Base-by-base conservation (phyloP, 2,113 vertebrate species). In the Regulus satrapa region DNA sequence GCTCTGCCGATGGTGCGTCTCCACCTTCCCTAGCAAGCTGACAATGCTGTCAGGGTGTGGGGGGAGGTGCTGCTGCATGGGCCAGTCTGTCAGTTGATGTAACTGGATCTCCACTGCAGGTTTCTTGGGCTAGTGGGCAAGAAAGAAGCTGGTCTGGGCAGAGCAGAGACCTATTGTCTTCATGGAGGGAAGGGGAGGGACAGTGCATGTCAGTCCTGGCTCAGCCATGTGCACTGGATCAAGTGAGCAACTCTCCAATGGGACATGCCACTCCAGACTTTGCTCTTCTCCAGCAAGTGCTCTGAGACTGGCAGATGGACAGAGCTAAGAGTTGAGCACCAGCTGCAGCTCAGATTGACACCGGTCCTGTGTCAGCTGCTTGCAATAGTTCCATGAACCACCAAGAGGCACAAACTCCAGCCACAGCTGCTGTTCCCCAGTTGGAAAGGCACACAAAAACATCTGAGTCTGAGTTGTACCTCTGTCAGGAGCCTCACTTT, bases 51-150 rank as follows among this genome's bases (percentile, higher is more conserved):
- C 56, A 31, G 91, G 94, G 18, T 82, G 13, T 0, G n/a, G 79
- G 4, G 97, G 97, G 77, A 97, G 88, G 15, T 0, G 51, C 17
- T 96, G 46, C 38, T 93, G n/a, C 80, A 95, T 87, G 43, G 97
- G 96, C 97, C 97, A 97, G 74, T 92, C 92, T 17, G 90, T 83
- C 56, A 97, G 71, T 4, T 97, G 94, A 59, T 96, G 95, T 21
- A 97, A 41, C 17, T 0, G 67, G 58, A 97, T 83, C 54, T 95
- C 71, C 52, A 92, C 26, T 31, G 72, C 64, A 45, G 91, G 32
- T 28, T 94, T 95, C 29, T 88, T 96, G 52, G 94, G 92, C 91
- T 96, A 51, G 17, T 3, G 8, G 9, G 17, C 36, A 86, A 73
- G 26, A 73, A 59, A 73, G 31, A 20, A 12, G 41, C 10, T 32